phyloP scores from a whole-genome alignment of 2,888 invertebrate species.

The Pachycephus smyrnensis region DNA sequence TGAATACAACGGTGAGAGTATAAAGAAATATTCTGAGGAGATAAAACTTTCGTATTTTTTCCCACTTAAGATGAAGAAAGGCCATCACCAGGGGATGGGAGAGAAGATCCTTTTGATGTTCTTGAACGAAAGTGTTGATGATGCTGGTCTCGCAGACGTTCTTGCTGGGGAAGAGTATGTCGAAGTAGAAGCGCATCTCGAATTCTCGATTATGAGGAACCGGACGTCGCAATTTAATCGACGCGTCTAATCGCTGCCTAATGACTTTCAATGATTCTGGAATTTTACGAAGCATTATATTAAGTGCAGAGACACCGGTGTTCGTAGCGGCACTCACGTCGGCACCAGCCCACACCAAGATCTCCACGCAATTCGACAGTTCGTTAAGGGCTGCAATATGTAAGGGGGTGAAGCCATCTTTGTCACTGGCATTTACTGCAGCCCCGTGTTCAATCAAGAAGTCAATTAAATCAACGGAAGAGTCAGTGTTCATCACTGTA shows the following conservation, averaged over 20 bases:
- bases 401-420: slow-evolving; percentile 65
- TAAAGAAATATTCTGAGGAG: slow-evolving; percentile 58
- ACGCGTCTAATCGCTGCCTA: slow-evolving; percentile 64
- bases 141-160: slow-evolving; percentile 66
- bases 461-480: slow-evolving; percentile 55
- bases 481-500: slow-evolving; percentile 64
- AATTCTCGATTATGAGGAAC: slow-evolving; percentile 61
- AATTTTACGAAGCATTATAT: slow-evolving; percentile 66
- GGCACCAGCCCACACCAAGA: slow-evolving; percentile 66
- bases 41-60: slow-evolving; percentile 68
- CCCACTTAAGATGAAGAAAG: slow-evolving; percentile 68
- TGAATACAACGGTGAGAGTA: slow-evolving; percentile 58
- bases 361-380: slow-evolving; percentile 65
- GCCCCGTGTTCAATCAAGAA: slow-evolving; percentile 56
- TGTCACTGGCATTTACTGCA: slow-evolving; percentile 61
- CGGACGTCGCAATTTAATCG: slow-evolving; percentile 57
- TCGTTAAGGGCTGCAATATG: slow-evolving; percentile 68
- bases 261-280: slow-evolving; percentile 66
- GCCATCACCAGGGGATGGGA: slow-evolving; percentile 69
- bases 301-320: slow-evolving; percentile 65
- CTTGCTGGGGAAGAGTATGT: slow-evolving; percentile 60
- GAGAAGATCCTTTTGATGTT: slow-evolving; percentile 66
- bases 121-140: slow-evolving; percentile 67
- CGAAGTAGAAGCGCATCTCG: slow-evolving; percentile 62
- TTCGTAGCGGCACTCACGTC: slow-evolving; percentile 67